Evolutionary conservation across 2,113 vertebrate species (phyloP).

Genomic region (Stomatorhinus ivindoensis): DNA sequence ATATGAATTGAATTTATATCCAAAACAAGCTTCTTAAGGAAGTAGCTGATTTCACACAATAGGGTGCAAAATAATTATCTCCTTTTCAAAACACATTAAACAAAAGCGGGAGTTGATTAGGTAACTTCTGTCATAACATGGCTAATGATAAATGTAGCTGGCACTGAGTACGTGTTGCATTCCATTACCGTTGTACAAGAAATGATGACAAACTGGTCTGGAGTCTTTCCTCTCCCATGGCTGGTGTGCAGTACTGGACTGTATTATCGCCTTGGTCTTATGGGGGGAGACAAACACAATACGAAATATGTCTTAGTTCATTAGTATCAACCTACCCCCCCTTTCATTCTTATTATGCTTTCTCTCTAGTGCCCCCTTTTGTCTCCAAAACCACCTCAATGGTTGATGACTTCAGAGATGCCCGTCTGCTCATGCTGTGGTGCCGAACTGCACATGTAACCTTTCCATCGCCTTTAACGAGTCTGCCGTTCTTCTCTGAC

Average conservation of each 20-base stretch:
- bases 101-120: background rate
- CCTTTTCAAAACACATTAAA: conserved; percentile 6
- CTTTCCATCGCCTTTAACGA: background rate
- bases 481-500: background rate
- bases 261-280: background rate
- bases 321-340: background rate
- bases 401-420: background rate
- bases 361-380: background rate
- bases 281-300: background rate
- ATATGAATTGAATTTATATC: background rate
- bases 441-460: background rate
- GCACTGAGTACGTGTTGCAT: background rate
- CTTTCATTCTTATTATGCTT: background rate
- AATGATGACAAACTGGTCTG: background rate
- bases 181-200: background rate
- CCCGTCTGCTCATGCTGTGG: background rate
- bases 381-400: background rate
- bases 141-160: background rate
- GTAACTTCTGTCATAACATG: background rate
- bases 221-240: background rate
- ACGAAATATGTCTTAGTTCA: background rate
- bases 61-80: conserved; percentile 11
- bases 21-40: background rate
- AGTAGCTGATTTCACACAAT: conserved; percentile 7
- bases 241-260: background rate